Evolutionary conservation across 2,113 vertebrate genomes (phyloP).

Genomic region (Siphamia tubifer): DNA sequence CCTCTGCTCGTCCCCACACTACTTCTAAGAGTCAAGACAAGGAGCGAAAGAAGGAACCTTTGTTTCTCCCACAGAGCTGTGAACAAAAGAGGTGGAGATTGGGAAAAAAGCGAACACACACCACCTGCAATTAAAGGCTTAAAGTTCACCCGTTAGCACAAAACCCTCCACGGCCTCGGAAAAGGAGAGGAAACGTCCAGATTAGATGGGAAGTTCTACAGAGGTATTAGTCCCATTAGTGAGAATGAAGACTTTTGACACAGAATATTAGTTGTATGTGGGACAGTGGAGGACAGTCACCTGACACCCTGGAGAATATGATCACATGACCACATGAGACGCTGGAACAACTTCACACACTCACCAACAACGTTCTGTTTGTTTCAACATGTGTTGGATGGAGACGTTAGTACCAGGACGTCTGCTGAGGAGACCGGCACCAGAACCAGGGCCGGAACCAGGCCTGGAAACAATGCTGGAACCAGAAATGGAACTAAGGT

Average conservation of each 20-base stretch:
- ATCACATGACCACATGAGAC: constrained; percentile 54
- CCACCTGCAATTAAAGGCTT: constrained; percentile 79
- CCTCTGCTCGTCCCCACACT: constrained; percentile 48
- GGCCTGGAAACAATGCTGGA: too few relatives aligned
- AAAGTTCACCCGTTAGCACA: constrained; percentile 53
- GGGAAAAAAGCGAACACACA: constrained; percentile 49
- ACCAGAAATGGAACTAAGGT: too few relatives aligned
- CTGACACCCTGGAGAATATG: constrained; percentile 54
- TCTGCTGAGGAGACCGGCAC: constrained; percentile 43
- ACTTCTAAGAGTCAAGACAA: constrained; percentile 63
- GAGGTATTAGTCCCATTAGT: constrained; percentile 43
- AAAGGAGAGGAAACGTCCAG: constrained; percentile 64
- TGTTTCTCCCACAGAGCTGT: constrained; percentile 55
- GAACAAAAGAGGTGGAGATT: constrained; percentile 63
- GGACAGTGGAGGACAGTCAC: constrained; percentile 51
- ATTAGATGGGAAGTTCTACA: constrained; percentile 62
- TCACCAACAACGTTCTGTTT: constrained; percentile 51
- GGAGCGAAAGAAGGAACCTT: constrained; percentile 54
- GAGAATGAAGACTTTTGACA: constrained; percentile 67
- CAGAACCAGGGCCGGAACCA: too few relatives aligned
- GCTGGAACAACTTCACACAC: constrained; percentile 52
- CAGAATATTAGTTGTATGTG: constrained; percentile 72
- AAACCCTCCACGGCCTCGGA: constrained; percentile 15
- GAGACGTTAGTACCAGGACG: neutral
- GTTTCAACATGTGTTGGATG: constrained; percentile 42